Conservation (phyloP, 1,140 invertebrate species). For the Procambarus virginalis region DNA sequence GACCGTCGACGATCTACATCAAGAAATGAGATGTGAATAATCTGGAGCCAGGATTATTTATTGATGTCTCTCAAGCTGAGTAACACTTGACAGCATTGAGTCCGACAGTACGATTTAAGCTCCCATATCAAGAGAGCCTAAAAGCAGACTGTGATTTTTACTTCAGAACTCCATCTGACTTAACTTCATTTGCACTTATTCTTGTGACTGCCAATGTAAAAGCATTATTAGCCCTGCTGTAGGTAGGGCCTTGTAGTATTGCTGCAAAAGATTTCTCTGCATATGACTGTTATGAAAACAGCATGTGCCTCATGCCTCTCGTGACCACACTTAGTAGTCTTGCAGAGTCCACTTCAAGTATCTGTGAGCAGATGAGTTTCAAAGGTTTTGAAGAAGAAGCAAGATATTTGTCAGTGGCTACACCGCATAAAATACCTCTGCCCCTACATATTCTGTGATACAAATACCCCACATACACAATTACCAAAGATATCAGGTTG, state of each 20-base stretch:
- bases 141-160: not conserved
- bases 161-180: not conserved
- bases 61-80: conserved; percentile 7
- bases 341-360: not conserved
- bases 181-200: not conserved
- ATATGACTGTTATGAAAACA: conserved; percentile 63
- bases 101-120: not conserved
- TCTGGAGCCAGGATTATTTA: conserved; percentile 2
- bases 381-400: not conserved
- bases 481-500: not conserved
- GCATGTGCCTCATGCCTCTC: conserved; percentile 16
- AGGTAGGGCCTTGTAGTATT: conserved; percentile 25
- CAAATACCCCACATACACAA: not conserved
- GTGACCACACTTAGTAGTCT: not conserved
- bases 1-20: conserved; percentile 56
- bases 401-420: not conserved
- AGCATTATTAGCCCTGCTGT: conserved; percentile 20
- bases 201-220: not conserved
- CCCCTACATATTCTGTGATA: not conserved
- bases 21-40: conserved; percentile 40
- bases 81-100: not conserved
- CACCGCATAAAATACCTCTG: not conserved
- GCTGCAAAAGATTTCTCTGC: conserved; percentile 3
- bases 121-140: not conserved
- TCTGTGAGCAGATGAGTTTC: not conserved